Evolutionary conservation across 1,140 invertebrate species (phyloP), one percentile per base, ranked within the genome.

Genomic region (Phthorimaea operculella): DNA sequence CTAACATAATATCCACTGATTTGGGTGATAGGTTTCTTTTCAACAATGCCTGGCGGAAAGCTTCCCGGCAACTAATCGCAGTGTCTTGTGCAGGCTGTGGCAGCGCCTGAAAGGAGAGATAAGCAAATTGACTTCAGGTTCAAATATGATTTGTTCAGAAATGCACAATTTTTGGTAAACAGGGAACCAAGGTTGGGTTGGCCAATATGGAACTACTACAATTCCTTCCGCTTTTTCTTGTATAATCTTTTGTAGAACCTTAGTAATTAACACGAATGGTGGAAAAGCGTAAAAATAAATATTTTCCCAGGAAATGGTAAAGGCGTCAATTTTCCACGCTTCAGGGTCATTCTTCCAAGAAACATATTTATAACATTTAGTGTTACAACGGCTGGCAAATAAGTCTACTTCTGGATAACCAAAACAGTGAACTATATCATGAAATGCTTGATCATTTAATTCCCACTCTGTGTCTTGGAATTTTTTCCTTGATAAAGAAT

Each of bases 171-270:
- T 59, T 47, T 59, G 48, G 28, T 59, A 70, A 12, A 67, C 11
- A 7, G 72, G 67, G 44, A 60, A 74, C 72, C 70, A 70, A 14
- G 60, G 34, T 34, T 65, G 60, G 15, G 52, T 53, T 1, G 54
- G 56, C 60, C 63, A 65, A 12, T 49, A 52, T 21, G 63, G 63
- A 3, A 60, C 57, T 33, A 65, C 53, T 15, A 65, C 10, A 39
- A 63, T 59, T 1, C 56, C 60, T 50, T 21, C 49, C 14, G 60
- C 56, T 39, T 60, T 55, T n/a, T 65, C 60, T 10, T 5, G 4
- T 14, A 56, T 51, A 50, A 59, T 59, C 9, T 47, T 47, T 15
- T 47, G 45, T 14, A 47, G 16, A 2, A 47, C 15, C 45, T 47
- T 47, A 16, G 15, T 9, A 50, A 65, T 51, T 11, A 65, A 17